Conservation (phyloP, 2,113 vertebrate species). For the Bubo bubo region DNA sequence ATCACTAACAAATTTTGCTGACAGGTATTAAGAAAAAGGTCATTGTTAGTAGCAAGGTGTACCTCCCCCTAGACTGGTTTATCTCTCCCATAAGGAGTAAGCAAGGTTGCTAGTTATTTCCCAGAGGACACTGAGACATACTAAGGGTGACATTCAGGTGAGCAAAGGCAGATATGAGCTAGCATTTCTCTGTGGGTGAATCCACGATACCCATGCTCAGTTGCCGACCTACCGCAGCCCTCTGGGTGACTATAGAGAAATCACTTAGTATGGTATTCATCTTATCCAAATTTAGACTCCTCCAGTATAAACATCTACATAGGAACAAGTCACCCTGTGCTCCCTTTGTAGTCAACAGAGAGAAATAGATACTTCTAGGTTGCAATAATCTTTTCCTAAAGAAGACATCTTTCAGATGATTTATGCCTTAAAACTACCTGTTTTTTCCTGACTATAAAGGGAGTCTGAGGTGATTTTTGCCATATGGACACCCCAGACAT, state of each 20-base stretch:
- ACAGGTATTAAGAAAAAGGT: background rate
- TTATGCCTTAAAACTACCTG: conserved; percentile 57
- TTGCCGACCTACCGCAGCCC: conserved; percentile 34
- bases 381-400: conserved; percentile 50
- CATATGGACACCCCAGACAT: conserved; percentile 55
- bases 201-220: background rate
- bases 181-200: background rate
- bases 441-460: conserved; percentile 29
- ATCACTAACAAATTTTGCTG: background rate
- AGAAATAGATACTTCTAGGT: conserved; percentile 56
- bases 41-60: background rate
- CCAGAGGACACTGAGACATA: background rate
- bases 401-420: conserved; percentile 48
- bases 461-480: conserved; percentile 63
- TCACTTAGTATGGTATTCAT: conserved; percentile 60
- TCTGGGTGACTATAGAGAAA: background rate
- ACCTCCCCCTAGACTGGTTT: background rate
- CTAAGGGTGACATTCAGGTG: background rate
- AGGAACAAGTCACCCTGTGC: conserved; percentile 37
- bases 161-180: background rate
- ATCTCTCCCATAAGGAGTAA: background rate
- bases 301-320: conserved; percentile 58
- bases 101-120: background rate
- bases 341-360: conserved; percentile 51
- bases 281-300: conserved; percentile 60